These are phyloP conservation scores for Dipodomys merriami DNA, from an alignment of 2,113 vertebrate genomes.

Conservation along the genomic window DNA sequence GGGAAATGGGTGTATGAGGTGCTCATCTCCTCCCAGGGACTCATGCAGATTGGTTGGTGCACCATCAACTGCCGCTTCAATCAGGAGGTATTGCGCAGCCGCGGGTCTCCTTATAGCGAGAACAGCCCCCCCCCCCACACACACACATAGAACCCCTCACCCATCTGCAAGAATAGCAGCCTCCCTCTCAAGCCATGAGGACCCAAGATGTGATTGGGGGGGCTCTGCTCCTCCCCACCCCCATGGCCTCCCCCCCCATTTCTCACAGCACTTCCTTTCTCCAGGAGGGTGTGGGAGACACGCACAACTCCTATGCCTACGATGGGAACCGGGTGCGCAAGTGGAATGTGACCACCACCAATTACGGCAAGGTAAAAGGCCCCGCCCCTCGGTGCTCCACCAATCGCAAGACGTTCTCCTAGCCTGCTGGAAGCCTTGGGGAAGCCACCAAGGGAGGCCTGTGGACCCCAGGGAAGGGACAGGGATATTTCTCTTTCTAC, in stretches of 20 bases:
- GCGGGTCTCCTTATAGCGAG: too few species aligned
- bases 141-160: background rate
- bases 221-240: background rate
- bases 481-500: background rate
- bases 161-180: background rate
- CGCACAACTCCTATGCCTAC: slow-evolving; percentile 96
- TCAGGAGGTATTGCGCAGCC: slow-evolving; percentile 91
- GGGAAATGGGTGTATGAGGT: slow-evolving; percentile 99
- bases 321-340: slow-evolving; percentile 98
- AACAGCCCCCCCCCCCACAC: background rate
- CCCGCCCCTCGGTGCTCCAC: background rate
- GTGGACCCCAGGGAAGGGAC: background rate
- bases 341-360: slow-evolving; percentile 98
- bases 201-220: background rate
- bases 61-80: slow-evolving; percentile 98
- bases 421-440: background rate
- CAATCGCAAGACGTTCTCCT: background rate
- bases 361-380: slow-evolving; percentile 95
- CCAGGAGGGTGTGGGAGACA: slow-evolving; percentile 97
- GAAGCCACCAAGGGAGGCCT: background rate
- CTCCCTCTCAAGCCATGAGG: background rate
- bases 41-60: slow-evolving; percentile 99
- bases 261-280: slow-evolving; percentile 5
- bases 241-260: background rate
- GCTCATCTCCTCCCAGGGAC: slow-evolving; percentile 98